phyloP scores from a whole-genome alignment of 2,113 vertebrate species.

The Triplophysa rosa region DNA sequence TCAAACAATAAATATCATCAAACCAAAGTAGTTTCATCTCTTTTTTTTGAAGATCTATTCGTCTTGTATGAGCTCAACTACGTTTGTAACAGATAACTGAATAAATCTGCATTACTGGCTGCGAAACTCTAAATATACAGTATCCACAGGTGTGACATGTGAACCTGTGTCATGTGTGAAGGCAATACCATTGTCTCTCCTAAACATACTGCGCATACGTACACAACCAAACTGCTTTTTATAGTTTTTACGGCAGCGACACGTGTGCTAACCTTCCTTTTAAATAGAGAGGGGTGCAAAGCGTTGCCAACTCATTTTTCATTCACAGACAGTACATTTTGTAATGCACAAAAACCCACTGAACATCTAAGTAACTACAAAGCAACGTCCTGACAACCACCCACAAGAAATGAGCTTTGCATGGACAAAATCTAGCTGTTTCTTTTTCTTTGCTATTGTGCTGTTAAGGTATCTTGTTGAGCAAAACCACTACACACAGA shows the following conservation, averaged over 20 bases:
- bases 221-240: constrained; percentile 39
- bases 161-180: too few relatives aligned
- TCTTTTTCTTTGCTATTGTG: constrained; percentile 1
- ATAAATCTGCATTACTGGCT: too few relatives aligned
- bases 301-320: neutral
- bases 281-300: neutral
- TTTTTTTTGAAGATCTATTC: too few relatives aligned
- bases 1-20: too few relatives aligned
- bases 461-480: neutral
- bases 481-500: neutral
- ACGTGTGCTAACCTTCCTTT: constrained; percentile 8
- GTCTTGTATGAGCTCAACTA: too few relatives aligned
- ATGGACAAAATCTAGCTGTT: neutral
- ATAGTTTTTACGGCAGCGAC: constrained; percentile 23
- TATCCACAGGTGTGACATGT: neutral
- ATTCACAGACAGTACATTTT: neutral
- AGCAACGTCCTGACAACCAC: neutral
- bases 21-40: too few relatives aligned
- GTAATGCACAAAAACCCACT: neutral
- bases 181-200: neutral
- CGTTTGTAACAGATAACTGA: too few relatives aligned
- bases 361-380: neutral
- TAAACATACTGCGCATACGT: constrained; percentile 29
- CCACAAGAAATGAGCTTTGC: neutral
- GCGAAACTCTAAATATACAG: too few relatives aligned